These are phyloP conservation scores for Pavo muticus DNA, from an alignment of 2,113 vertebrate genomes.

Conservation along the genomic window DNA sequence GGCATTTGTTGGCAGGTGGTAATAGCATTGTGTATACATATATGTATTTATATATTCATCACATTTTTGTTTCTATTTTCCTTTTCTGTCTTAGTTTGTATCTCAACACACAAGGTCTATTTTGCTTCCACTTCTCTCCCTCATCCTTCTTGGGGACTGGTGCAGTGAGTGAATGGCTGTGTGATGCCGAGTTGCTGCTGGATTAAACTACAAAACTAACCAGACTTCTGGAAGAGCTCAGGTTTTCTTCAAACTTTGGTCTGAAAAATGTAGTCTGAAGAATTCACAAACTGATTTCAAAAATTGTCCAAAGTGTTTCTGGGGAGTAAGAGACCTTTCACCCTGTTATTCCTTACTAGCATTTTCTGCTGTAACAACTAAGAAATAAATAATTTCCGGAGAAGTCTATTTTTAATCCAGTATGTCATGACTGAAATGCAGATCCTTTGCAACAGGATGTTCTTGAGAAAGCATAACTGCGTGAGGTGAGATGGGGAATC, in stretches of 20 bases:
- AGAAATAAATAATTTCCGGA: background rate
- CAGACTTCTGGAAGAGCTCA: background rate
- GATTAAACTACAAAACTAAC: no score
- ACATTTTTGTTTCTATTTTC: no score
- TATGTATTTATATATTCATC: no score
- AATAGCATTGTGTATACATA: no score
- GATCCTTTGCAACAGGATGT: background rate
- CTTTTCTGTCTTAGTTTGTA: no score
- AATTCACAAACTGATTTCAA: background rate
- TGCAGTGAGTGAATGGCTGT: no score
- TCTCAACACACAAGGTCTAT: no score
- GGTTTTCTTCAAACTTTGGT: background rate
- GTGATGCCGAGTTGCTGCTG: no score
- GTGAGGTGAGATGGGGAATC: background rate
- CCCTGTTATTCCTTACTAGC: background rate
- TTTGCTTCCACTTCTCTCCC: no score
- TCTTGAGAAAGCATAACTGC: background rate
- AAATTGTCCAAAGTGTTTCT: accelerated
- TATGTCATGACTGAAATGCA: background rate
- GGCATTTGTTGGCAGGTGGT: no score
- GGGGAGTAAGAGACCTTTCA: background rate
- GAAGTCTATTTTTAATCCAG: background rate
- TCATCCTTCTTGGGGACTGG: no score
- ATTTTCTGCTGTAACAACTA: background rate
- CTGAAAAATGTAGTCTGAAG: background rate